Evolutionary conservation across 2,888 invertebrate species (phyloP), one percentile per base, ranked within the genome.

Genomic region (Heteromyza rotundicornis): DNA sequence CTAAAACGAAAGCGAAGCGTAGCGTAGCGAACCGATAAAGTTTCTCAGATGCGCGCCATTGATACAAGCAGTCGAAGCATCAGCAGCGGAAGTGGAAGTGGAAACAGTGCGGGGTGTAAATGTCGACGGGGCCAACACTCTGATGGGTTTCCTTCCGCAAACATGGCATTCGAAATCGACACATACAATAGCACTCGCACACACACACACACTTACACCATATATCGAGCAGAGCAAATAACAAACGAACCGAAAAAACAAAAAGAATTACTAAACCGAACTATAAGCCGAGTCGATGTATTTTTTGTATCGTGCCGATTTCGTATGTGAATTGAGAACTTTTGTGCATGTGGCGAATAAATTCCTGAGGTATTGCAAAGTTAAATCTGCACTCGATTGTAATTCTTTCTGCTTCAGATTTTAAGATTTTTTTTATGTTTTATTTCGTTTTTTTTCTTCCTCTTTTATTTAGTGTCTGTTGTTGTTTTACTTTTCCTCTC

Each of bases 101-200:
- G 72, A 75, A 74, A 71, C 70, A 74, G 74, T 55, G 54, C 49
- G 55, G 60, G 57, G 64, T 73, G 75, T 74, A 77, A 77, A 76
- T 72, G 71, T 71, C 69, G 68, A n/a, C n/a, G n/a, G n/a, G n/a
- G 68, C 71, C 68, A 72, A 68, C 71, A 73, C 73, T 71, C 72
- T 72, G 70, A 68, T 72, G 68, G 64, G 70, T 70, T 74, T 76
- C 70, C 75, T 71, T 67, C 61, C 63, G 63, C 58, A 59, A 55
- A 64, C 62, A 61, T 57, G 57, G 32, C 52, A 47, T 22, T 17
- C 57, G 59, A 50, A 60, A 63, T 50, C 40, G 40, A 65, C 55
- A 61, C 61, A 67, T 70, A 69, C 27, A 7, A 7, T 27, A 27
- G 27, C 27, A 27, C 27, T 27, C 10, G 10, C 27, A 27, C 27